Conservation (phyloP, 1,140 invertebrate genomes). For the Andricus grossulariae region DNA sequence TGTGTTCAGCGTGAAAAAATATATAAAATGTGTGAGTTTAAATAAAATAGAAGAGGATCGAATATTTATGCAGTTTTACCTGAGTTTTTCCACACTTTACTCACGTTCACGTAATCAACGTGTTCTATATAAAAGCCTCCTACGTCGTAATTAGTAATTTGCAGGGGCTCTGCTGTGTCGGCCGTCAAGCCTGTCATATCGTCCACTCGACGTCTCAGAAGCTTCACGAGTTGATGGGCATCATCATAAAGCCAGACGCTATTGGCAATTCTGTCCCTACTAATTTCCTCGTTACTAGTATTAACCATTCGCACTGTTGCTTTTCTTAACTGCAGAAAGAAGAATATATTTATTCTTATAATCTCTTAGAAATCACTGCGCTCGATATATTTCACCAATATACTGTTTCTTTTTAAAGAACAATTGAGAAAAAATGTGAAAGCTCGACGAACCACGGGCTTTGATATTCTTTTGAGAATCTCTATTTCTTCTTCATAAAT, state of each 20-base stretch:
- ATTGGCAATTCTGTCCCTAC: conserved; percentile 97
- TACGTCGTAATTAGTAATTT: conserved; percentile 99
- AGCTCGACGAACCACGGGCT: conserved; percentile 83
- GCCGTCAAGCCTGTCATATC: conserved; percentile 91
- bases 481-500: conserved; percentile 94
- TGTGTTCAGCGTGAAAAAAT: too few species aligned
- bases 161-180: conserved; percentile 93
- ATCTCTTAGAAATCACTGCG: neutral
- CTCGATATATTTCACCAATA: conserved; percentile 25
- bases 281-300: conserved; percentile 94
- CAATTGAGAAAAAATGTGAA: conserved; percentile 17
- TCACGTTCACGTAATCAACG: conserved; percentile 94
- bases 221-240: conserved; percentile 86
- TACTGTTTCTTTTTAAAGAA: conserved; percentile 10
- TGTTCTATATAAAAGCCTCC: conserved; percentile 99
- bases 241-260: conserved; percentile 94
- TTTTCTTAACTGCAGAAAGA: conserved; percentile 84
- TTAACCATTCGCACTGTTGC: conserved; percentile 97
- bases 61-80: neutral
- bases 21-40: too few species aligned
- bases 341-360: conserved; percentile 35
- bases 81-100: conserved; percentile 46
- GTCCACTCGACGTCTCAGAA: conserved; percentile 84
- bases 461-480: conserved; percentile 89
- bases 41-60: neutral